These are phyloP conservation scores for Echiichthys vipera DNA, from an alignment of 2,797 vertebrate species.

Conservation along the genomic window DNA sequence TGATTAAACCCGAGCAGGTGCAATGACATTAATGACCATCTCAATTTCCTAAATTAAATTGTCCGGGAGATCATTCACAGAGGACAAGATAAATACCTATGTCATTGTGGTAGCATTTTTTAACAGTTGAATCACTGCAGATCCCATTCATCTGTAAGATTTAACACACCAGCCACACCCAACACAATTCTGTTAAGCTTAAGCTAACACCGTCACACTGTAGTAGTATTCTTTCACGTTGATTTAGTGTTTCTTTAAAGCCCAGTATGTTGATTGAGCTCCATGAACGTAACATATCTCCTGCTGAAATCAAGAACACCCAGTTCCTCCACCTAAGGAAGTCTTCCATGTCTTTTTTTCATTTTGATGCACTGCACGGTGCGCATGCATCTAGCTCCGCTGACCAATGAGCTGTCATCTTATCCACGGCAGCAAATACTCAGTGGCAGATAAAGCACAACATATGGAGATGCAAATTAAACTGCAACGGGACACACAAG, in stretches of 20 bases:
- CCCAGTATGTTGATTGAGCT: conserved; percentile 42
- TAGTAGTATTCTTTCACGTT: neutral
- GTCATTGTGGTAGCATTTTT: neutral
- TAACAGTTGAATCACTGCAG: neutral
- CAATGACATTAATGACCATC: neutral
- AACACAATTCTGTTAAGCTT: neutral
- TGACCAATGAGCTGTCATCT: conserved; percentile 37
- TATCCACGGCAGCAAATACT: conserved; percentile 22
- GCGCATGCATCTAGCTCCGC: neutral
- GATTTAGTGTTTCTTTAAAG: conserved; percentile 25
- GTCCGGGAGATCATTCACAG: neutral
- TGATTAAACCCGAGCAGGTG: neutral
- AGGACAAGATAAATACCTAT: neutral
- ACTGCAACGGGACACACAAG: conserved; percentile 3
- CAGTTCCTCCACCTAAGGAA: conserved; percentile 24
- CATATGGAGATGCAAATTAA: conserved; percentile 46
- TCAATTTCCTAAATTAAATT: neutral
- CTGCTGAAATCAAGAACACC: conserved; percentile 48
- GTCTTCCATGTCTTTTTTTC: conserved; percentile 7
- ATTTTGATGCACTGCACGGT: conserved; percentile 15
- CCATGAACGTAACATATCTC: conserved; percentile 35
- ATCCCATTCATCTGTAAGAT: neutral
- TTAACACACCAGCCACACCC: neutral
- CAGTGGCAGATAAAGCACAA: conserved; percentile 37
- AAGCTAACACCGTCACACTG: neutral